Evolutionary conservation across 2,888 invertebrate species (phyloP).

Genomic region (Crioceris asparagi): DNA sequence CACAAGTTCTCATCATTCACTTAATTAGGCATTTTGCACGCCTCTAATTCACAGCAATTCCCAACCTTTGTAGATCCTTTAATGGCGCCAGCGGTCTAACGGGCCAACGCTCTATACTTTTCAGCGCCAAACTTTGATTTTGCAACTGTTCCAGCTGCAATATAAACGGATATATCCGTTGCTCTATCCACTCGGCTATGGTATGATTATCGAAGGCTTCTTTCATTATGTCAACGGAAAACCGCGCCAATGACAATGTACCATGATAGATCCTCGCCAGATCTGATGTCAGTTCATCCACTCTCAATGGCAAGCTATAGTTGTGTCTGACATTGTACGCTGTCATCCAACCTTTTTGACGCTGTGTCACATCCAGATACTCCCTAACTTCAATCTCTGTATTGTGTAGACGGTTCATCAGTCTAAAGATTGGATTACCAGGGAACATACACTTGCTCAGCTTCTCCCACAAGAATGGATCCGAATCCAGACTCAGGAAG

Average conservation of each 20-base stretch:
- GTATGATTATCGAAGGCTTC: slow-evolving; percentile 51
- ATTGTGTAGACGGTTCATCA: slow-evolving; percentile 38
- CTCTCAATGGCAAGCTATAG: slow-evolving; percentile 54
- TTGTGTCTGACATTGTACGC: slow-evolving; percentile 58
- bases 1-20: no score
- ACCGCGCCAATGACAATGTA: slow-evolving; percentile 42
- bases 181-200: slow-evolving; percentile 56
- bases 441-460: slow-evolving; percentile 53
- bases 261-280: slow-evolving; percentile 49
- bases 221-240: slow-evolving; percentile 45
- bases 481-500: slow-evolving; percentile 48
- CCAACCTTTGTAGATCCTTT: slow-evolving; percentile 39
- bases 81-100: slow-evolving; percentile 46
- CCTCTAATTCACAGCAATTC: slow-evolving; percentile 31
- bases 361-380: slow-evolving; percentile 31
- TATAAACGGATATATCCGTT: slow-evolving; percentile 48
- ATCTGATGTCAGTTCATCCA: slow-evolving; percentile 50
- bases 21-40: no score
- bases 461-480: slow-evolving; percentile 52
- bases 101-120: slow-evolving; percentile 47
- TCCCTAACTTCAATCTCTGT: slow-evolving; percentile 37
- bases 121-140: slow-evolving; percentile 41
- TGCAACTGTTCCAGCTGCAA: slow-evolving; percentile 45
- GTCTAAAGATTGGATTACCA: slow-evolving; percentile 41
- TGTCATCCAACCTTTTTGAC: slow-evolving; percentile 53